phyloP scores from a whole-genome alignment of 2,888 invertebrate genomes.

The Eretmocerus hayati region DNA sequence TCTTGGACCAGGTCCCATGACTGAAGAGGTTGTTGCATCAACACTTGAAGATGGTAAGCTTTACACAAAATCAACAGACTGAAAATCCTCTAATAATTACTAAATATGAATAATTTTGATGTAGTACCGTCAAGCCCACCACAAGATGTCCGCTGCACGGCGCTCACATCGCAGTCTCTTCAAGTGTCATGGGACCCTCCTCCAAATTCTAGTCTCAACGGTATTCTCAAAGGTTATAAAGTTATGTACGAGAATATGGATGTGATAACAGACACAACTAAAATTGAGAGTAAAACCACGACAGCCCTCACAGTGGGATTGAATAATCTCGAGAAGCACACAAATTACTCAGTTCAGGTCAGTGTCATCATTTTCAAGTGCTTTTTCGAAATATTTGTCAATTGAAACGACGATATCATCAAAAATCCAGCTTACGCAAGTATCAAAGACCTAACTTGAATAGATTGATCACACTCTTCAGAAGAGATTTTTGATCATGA shows the following conservation, averaged over 20 bases:
- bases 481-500: no score
- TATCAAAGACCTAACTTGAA: no score
- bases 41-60: conserved; percentile 51
- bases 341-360: conserved; percentile 81
- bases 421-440: no score
- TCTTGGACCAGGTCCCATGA: conserved; percentile 50
- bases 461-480: no score
- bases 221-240: conserved; percentile 77
- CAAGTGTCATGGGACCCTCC: conserved; percentile 83
- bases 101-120: neutral
- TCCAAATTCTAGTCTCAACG: conserved; percentile 73
- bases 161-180: conserved; percentile 75
- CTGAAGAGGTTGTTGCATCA: conserved; percentile 49
- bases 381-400: no score
- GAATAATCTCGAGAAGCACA: conserved; percentile 73
- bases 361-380: no score
- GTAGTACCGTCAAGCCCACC: conserved; percentile 81
- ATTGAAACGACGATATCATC: no score
- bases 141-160: conserved; percentile 73
- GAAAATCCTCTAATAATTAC: neutral
- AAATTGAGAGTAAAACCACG: conserved; percentile 58
- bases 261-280: conserved; percentile 36
- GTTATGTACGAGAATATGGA: conserved; percentile 53
- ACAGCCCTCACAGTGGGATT: conserved; percentile 63
- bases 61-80: neutral